phyloP scores from a whole-genome alignment of 2,113 vertebrate species.

The Lathamus discolor region DNA sequence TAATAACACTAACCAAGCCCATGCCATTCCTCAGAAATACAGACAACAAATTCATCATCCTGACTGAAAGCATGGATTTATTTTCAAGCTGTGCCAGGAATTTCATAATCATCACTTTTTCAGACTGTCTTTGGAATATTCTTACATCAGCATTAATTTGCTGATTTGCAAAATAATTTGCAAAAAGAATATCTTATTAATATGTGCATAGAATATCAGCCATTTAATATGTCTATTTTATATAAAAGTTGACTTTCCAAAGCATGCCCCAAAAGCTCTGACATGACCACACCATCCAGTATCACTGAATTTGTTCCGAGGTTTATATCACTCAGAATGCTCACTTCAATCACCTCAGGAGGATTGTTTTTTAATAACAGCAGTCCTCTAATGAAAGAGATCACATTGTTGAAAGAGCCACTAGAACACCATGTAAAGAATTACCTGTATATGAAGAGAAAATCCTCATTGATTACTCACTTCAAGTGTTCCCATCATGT shows the following conservation, averaged over 20 bases:
- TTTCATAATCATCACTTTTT: neutral
- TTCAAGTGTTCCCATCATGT: neutral
- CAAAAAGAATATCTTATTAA: neutral
- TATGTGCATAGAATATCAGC: neutral
- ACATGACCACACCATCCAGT: neutral
- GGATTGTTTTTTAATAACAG: neutral
- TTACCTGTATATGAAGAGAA: neutral
- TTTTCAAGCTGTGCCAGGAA: neutral
- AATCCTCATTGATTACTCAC: neutral
- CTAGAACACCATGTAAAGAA: neutral
- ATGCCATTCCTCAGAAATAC: neutral
- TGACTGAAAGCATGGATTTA: neutral
- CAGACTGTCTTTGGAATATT: neutral
- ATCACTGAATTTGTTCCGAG: neutral
- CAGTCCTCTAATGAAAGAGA: neutral
- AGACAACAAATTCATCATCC: neutral
- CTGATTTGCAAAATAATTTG: neutral
- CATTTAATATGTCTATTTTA: neutral
- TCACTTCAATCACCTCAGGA: neutral
- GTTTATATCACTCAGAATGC: neutral
- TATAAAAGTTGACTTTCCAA: neutral
- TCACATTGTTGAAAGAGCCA: neutral
- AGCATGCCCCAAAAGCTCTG: neutral
- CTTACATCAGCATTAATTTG: neutral
- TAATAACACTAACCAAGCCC: neutral